A percentile compares a stretch with the other conserved stretches of the same genome.
Evolutionary conservation across 2,797 vertebrate species (phyloP).

Genomic region (Chelidonichthys spinosus): DNA sequence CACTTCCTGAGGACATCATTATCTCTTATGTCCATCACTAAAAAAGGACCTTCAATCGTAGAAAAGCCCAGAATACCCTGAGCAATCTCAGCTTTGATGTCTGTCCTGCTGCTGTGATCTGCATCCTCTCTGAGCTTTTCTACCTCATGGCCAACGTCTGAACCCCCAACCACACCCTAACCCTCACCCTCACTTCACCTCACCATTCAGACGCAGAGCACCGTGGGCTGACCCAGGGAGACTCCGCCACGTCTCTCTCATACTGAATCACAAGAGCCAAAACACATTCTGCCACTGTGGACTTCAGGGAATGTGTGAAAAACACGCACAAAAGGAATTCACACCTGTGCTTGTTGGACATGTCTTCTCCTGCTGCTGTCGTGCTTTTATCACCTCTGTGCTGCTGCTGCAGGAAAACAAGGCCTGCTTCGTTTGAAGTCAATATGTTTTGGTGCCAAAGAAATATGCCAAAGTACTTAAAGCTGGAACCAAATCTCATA

Average conservation of each 20-base stretch:
- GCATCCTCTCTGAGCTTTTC: background rate
- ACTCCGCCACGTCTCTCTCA: background rate
- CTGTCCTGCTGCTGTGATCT: background rate
- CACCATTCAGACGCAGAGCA: background rate
- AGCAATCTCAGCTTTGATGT: background rate
- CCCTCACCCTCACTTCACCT: conserved; percentile 11
- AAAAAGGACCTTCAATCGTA: background rate
- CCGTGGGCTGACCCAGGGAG: background rate
- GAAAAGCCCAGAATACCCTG: background rate
- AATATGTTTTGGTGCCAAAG: background rate
- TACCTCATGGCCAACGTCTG: background rate
- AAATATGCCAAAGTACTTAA: background rate
- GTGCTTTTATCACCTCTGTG: background rate
- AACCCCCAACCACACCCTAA: background rate
- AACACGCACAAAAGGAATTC: background rate
- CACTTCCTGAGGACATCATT: background rate
- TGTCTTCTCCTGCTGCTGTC: background rate
- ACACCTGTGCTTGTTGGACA: background rate
- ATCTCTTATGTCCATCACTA: background rate
- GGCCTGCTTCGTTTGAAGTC: background rate
- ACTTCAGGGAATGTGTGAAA: conserved; percentile 1
- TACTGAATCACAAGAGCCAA: background rate
- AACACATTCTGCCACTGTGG: background rate
- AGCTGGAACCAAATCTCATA: background rate
- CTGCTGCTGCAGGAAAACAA: background rate